These are phyloP conservation scores for Chrysotoxum bicinctum DNA, from an alignment of 2,888 invertebrate genomes.

Conservation along the genomic window DNA sequence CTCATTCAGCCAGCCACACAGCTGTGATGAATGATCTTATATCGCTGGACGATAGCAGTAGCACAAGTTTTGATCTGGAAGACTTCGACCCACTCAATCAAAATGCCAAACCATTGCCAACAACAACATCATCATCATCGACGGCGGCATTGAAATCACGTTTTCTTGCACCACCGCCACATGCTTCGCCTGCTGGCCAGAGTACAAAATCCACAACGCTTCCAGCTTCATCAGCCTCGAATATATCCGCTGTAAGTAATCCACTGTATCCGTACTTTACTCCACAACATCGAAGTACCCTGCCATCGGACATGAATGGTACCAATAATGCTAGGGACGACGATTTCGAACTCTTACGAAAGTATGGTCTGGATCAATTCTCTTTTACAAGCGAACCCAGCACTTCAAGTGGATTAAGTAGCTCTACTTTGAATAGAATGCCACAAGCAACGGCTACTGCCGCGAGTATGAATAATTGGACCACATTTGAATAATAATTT, in stretches of 20 bases:
- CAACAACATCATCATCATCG: conserved; percentile 61
- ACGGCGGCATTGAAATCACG: conserved; percentile 47
- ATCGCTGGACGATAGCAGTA: conserved; percentile 86
- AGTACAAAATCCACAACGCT: conserved; percentile 78
- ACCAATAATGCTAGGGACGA: conserved; percentile 76
- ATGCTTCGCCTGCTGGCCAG: conserved; percentile 46
- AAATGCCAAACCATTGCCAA: conserved; percentile 81
- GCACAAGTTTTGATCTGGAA: conserved; percentile 84
- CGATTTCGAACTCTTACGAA: conserved; percentile 80
- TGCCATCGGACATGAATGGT: conserved; percentile 68
- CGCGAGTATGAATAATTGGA: conserved; percentile 79
- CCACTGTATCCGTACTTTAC: conserved; percentile 83
- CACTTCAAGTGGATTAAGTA: conserved; percentile 61
- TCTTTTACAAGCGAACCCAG: conserved; percentile 75
- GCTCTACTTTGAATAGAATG: conserved; percentile 51
- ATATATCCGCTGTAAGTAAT: conserved; percentile 78
- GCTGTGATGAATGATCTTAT: conserved; percentile 84
- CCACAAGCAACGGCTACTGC: conserved; percentile 67
- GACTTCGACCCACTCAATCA: conserved; percentile 86
- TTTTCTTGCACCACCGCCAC: conserved; percentile 40
- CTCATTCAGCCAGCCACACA: conserved; percentile 65
- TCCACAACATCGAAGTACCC: conserved; percentile 79
- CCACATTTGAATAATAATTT: conserved; percentile 78
- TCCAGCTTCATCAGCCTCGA: conserved; percentile 75
- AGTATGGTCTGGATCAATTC: conserved; percentile 81